phyloP scores from a whole-genome alignment of 2,797 vertebrate genomes.

The Crax fasciolata region DNA sequence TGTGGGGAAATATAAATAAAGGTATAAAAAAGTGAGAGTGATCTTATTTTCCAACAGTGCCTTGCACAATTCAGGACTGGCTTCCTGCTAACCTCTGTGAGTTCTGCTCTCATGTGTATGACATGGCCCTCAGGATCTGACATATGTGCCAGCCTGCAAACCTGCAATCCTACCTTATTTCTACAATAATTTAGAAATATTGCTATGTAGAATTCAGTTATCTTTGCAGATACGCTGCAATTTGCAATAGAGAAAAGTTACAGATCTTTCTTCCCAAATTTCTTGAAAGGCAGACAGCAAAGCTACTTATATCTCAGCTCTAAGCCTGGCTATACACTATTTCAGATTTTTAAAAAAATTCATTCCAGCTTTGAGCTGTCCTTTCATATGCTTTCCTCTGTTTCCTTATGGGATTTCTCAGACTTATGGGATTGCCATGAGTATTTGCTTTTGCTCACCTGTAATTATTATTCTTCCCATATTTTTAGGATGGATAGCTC shows the following conservation, averaged over 20 bases:
- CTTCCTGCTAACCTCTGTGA: background rate
- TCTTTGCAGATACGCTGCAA: background rate
- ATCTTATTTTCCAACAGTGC: too few species aligned
- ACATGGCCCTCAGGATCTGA: background rate
- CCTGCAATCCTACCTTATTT: background rate
- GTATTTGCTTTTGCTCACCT: constrained; percentile 4
- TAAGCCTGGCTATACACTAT: background rate
- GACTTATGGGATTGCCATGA: background rate
- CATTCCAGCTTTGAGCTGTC: background rate
- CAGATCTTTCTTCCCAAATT: background rate
- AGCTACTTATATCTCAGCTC: constrained; percentile 24
- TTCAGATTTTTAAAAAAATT: background rate
- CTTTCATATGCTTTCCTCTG: background rate
- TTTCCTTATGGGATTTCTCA: background rate
- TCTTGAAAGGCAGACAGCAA: constrained; percentile 23
- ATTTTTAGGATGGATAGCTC: background rate
- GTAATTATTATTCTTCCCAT: background rate
- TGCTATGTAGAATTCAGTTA: background rate
- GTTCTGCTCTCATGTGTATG: too few species aligned
- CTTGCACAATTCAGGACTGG: background rate
- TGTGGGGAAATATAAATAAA: too few species aligned
- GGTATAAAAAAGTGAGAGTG: too few species aligned
- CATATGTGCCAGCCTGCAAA: accelerated
- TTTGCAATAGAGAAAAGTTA: background rate
- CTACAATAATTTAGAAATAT: background rate